Evolutionary conservation across 2,113 vertebrate genomes (phyloP).

Genomic region (Elachura formosa): DNA sequence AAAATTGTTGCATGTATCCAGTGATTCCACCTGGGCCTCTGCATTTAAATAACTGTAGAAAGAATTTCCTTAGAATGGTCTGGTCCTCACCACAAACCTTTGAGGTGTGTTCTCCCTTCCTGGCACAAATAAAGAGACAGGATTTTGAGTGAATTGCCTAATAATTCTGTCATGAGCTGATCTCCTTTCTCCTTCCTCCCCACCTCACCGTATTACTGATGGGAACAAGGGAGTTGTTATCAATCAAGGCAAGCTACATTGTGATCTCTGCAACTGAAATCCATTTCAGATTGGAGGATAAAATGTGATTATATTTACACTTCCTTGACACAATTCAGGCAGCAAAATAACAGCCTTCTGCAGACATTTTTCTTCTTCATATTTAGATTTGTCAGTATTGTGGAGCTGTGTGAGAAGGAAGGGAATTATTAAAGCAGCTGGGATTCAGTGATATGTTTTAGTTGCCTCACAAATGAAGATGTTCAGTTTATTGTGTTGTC

Average conservation of each 20-base stretch:
- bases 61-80: background rate
- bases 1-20: accelerated
- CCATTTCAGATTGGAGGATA: slow-evolving; percentile 74
- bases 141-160: slow-evolving; percentile 54
- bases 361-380: slow-evolving; percentile 73
- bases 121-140: background rate
- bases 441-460: slow-evolving; percentile 19
- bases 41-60: background rate
- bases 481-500: background rate
- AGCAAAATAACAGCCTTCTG: slow-evolving; percentile 74
- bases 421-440: slow-evolving; percentile 53
- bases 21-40: background rate
- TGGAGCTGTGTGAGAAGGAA: slow-evolving; percentile 27
- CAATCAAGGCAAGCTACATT: slow-evolving; percentile 69
- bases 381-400: slow-evolving; percentile 75
- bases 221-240: slow-evolving; percentile 74
- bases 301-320: slow-evolving; percentile 80
- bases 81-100: background rate
- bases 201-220: slow-evolving; percentile 49
- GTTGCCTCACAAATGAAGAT: slow-evolving; percentile 61
- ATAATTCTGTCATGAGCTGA: slow-evolving; percentile 54
- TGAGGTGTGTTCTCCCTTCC: background rate
- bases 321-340: slow-evolving; percentile 74
- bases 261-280: slow-evolving; percentile 72
- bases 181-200: slow-evolving; percentile 17